Percentiles rank a stretch among this genome's conserved stretches.
These are phyloP conservation scores for Leontocebus nigricollis DNA, from an alignment of 2,797 vertebrate species.

Conservation along the genomic window DNA sequence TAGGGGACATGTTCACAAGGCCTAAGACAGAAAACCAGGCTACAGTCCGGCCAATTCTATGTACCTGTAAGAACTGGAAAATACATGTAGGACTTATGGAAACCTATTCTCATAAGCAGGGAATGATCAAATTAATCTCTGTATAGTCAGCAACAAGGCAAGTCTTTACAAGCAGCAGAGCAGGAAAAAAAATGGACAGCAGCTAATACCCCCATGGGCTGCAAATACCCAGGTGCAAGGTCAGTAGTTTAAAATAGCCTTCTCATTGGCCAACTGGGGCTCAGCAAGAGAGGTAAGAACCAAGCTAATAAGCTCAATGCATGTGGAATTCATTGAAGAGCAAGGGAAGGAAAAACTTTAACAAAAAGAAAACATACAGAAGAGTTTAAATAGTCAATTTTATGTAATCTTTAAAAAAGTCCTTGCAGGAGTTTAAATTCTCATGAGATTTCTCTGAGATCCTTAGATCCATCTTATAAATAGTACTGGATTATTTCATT, in stretches of 20 bases:
- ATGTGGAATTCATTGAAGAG: constrained; percentile 33
- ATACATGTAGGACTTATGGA: background rate
- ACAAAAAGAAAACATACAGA: background rate
- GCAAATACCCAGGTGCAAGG: background rate
- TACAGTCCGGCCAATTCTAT: background rate
- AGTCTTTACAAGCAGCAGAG: background rate
- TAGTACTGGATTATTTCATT: background rate
- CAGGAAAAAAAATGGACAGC: background rate
- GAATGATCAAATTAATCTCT: constrained; percentile 46
- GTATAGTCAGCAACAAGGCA: background rate
- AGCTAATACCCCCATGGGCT: background rate
- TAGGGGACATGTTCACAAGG: background rate
- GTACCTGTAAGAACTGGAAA: background rate
- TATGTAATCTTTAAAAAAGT: background rate
- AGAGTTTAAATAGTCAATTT: background rate
- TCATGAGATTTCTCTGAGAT: background rate
- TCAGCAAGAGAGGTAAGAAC: background rate
- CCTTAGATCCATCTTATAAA: background rate
- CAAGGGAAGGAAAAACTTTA: background rate
- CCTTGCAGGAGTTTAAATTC: background rate
- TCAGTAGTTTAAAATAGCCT: constrained; percentile 42
- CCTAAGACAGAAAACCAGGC: background rate
- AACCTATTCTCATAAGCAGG: background rate
- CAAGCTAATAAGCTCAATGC: background rate
- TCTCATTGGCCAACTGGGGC: background rate